Evolutionary conservation across 2,113 vertebrate genomes (phyloP).

Genomic region (Dipodomys merriami): DNA sequence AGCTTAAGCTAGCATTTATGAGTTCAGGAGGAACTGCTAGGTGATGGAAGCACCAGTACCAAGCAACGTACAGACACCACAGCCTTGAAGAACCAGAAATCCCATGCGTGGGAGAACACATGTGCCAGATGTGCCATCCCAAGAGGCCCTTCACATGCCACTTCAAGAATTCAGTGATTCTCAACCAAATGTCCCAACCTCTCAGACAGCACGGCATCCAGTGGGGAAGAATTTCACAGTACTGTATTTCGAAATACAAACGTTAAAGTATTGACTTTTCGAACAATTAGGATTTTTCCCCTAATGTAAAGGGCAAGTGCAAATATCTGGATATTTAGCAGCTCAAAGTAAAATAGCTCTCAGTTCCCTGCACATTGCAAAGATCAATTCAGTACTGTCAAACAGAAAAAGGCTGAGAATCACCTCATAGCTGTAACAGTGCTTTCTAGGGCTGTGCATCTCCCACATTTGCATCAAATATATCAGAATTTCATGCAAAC

Average conservation of each 20-base stretch:
- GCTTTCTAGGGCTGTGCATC: not conserved
- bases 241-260: constrained; percentile 46
- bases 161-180: constrained; percentile 67
- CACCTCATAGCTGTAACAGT: constrained; percentile 49
- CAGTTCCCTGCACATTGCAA: constrained; percentile 5
- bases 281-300: constrained; percentile 3
- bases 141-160: constrained; percentile 48
- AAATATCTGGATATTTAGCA: constrained; percentile 49
- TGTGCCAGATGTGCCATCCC: not conserved
- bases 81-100: constrained; percentile 4
- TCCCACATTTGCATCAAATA: constrained; percentile 33
- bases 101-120: constrained; percentile 62
- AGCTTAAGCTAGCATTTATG: not conserved
- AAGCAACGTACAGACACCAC: not conserved
- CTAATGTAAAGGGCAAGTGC: constrained; percentile 28
- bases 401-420: constrained; percentile 78
- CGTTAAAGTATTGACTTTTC: constrained; percentile 35
- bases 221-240: not conserved
- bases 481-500: constrained; percentile 39
- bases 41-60: not conserved
- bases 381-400: constrained; percentile 1
- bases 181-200: constrained; percentile 66
- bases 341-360: constrained; percentile 52
- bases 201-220: not conserved
- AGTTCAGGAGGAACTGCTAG: not conserved